Conservation (phyloP, 2,888 invertebrate species). For the Caenorhabditis sulstoni region DNA sequence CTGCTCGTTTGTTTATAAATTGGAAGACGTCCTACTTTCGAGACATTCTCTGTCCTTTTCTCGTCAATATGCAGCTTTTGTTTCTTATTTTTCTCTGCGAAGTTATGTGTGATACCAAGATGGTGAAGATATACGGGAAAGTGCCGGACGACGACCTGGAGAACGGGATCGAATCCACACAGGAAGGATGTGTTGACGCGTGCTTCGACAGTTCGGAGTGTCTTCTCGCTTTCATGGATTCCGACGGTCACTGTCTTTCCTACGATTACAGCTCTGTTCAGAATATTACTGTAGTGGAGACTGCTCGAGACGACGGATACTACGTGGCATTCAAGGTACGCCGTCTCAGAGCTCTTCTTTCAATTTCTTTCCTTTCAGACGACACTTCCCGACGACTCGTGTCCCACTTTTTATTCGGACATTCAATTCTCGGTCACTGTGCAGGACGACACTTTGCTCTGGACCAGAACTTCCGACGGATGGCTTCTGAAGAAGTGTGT, state of each 20-base stretch:
- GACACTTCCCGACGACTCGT: background rate
- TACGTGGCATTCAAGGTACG: slow-evolving; percentile 26
- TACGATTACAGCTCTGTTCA: background rate
- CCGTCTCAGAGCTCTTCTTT: no score
- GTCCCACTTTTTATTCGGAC: background rate
- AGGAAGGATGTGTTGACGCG: background rate
- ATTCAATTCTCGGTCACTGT: slow-evolving; percentile 1
- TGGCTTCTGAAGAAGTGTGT: slow-evolving; percentile 12
- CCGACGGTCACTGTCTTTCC: background rate
- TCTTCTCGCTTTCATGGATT: slow-evolving; percentile 8
- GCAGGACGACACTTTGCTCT: background rate
- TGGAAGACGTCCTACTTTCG: no score
- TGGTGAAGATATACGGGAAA: no score
- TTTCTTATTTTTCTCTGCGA: no score
- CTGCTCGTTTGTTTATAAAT: no score
- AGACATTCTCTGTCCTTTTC: no score
- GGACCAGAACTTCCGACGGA: background rate
- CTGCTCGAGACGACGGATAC: background rate
- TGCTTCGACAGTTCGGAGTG: background rate
- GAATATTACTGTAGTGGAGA: slow-evolving; percentile 3
- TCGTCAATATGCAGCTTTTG: no score
- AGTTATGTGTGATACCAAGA: no score
- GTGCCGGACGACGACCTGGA: no score
- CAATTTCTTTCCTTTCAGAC: background rate
- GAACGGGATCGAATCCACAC: no score